Evolutionary conservation across 2,797 vertebrate genomes (phyloP), one percentile per base, ranked within the genome.

Genomic region (Arctocebus calabarensis): DNA sequence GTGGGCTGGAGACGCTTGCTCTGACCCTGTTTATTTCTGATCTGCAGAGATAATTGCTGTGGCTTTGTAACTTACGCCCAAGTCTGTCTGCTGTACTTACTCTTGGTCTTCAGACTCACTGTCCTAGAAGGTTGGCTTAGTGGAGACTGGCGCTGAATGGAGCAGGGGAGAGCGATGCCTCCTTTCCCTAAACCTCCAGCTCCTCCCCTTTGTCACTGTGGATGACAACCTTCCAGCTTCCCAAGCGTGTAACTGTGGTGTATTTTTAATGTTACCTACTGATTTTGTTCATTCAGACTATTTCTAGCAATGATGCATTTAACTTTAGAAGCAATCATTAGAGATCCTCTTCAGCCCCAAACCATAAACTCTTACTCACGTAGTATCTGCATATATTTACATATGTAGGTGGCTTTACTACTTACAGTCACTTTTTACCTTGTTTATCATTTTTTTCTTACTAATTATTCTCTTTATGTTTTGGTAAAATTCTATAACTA

Each of bases 381-480:
- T 52, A 73, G 13, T 91, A 25, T 25, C 9, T 25, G 2, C 10
- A 25, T 25, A 25, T 11, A 59, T 2, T 16, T 32, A 16, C 32
- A n/a, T 3, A 19, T 8, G 17, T n/a, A 3, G 7, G 8, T 64
- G 88, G 61, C 73, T 79, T 10, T 0, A 22, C 16, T 78, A 37
- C 22, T 0, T 0, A 19, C 22, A 19, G 12, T 27, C 13, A n/a
- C 95, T 89, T 0, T 0, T 5, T 64, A 45, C 88, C 0, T 43
- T 55, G 48, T 85, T 74, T 85, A 57, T 78, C 43, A 32, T 62
- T 45, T 79, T 90, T 79, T 89, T 91, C 0, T 43, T 55, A 43
- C 79, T 70, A 87, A 61, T 78, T n/a, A 32, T 84, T 94, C 9
- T 77, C 71, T 89, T 84, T 59, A 55, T 37, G 12, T 86, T 95